Conservation (phyloP, 2,888 invertebrate genomes). For the Cerastis rubricosa region DNA sequence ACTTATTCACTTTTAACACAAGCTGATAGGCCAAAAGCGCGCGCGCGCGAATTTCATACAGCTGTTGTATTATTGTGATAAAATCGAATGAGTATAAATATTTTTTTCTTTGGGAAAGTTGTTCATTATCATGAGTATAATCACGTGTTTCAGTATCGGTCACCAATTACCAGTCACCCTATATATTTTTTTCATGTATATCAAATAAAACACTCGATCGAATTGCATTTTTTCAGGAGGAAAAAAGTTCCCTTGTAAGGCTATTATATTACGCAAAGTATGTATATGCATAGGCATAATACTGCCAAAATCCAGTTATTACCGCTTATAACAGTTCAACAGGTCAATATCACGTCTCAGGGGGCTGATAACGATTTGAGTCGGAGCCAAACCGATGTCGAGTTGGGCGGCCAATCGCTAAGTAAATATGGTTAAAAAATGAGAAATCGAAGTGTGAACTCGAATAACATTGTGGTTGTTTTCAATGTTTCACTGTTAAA, state of each 20-base stretch:
- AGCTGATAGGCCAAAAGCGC: too few species aligned
- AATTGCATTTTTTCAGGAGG: not conserved
- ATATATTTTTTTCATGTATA: not conserved
- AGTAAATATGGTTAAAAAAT: slow-evolving; percentile 62
- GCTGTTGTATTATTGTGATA: too few species aligned
- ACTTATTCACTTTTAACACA: too few species aligned
- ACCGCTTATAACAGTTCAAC: slow-evolving; percentile 47
- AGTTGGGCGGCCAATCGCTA: slow-evolving; percentile 54
- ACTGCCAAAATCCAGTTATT: slow-evolving; percentile 34
- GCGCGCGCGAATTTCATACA: too few species aligned
- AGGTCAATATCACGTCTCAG: slow-evolving; percentile 63
- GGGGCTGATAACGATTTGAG: slow-evolving; percentile 65
- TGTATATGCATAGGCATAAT: slow-evolving; percentile 4
- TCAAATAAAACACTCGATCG: not conserved
- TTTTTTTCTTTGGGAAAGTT: too few species aligned
- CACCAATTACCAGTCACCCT: too few species aligned
- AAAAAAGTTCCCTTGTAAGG: not conserved
- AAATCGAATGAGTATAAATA: too few species aligned
- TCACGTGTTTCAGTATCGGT: too few species aligned
- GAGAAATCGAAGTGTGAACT: slow-evolving; percentile 44
- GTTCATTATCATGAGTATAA: too few species aligned
- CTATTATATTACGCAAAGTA: slow-evolving; percentile 13
- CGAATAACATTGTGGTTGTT: slow-evolving; percentile 38
- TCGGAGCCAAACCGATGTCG: slow-evolving; percentile 60
- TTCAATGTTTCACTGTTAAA: slow-evolving; percentile 13